phyloP scores from a whole-genome alignment of 2,888 invertebrate species.

The Callyntrura guangdongensis region DNA sequence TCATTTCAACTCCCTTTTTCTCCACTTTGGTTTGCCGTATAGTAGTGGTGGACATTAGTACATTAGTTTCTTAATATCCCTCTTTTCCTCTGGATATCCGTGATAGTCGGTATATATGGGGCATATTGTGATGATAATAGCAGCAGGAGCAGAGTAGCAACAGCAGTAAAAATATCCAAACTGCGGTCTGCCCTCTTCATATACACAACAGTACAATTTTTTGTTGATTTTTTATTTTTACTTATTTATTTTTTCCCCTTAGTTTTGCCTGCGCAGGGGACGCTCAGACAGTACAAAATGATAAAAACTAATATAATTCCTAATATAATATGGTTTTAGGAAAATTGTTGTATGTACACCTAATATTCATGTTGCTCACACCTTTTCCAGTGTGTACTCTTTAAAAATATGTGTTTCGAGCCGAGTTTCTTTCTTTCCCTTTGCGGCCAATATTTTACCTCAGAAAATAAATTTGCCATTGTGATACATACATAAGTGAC shows the following conservation, averaged over 20 bases:
- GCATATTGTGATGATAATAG: conserved; percentile 3
- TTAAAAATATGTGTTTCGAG: neutral
- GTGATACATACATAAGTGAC: neutral
- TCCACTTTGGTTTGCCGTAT: conserved; percentile 66
- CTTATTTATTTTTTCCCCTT: conserved; percentile 23
- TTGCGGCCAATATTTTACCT: neutral
- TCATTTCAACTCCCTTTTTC: conserved; percentile 78
- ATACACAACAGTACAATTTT: neutral
- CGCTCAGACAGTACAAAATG: neutral
- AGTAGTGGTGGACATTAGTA: conserved; percentile 71
- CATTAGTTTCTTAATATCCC: conserved; percentile 65
- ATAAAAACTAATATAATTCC: conserved; percentile 14
- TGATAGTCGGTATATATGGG: no score
- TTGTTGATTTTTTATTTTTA: neutral
- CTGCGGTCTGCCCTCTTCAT: neutral
- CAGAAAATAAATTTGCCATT: conserved; percentile 38
- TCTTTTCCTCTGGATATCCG: neutral
- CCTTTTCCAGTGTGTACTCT: neutral
- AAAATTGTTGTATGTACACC: conserved; percentile 21
- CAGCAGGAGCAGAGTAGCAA: neutral
- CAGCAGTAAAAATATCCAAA: neutral
- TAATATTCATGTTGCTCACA: neutral
- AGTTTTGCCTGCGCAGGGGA: conserved; percentile 14
- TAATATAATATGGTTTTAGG: neutral
- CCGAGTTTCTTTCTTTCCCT: conserved; percentile 18